These are phyloP conservation scores for Cossypha dichroa DNA, from an alignment of 2,797 vertebrate genomes.

Conservation along the genomic window DNA sequence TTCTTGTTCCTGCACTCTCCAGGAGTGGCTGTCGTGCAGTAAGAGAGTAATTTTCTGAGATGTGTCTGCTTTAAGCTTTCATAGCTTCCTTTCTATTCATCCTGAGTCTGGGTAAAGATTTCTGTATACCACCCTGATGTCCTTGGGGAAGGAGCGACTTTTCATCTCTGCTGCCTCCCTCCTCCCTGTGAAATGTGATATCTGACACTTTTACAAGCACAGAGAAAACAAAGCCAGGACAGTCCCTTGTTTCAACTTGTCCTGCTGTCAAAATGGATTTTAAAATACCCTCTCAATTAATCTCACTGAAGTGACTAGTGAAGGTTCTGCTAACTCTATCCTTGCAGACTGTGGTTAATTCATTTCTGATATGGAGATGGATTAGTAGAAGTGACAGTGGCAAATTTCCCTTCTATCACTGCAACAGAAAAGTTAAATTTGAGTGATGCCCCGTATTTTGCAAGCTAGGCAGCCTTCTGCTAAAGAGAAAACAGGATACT, in stretches of 20 bases:
- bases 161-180: accelerated
- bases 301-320: background rate
- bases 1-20: background rate
- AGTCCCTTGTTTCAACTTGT: background rate
- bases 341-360: background rate
- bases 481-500: background rate
- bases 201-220: background rate
- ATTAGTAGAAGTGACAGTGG: background rate
- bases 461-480: background rate
- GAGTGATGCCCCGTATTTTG: background rate
- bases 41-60: background rate
- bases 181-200: accelerated
- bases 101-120: background rate
- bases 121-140: background rate
- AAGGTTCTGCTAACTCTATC: background rate
- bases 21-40: background rate
- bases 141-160: background rate
- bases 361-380: background rate
- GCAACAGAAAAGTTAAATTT: background rate
- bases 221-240: background rate
- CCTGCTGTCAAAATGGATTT: background rate
- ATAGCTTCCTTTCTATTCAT: background rate
- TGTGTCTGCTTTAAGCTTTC: background rate
- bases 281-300: background rate
- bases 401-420: background rate